Evolutionary conservation across 1,140 invertebrate genomes (phyloP), one percentile per base, ranked within the genome.

Genomic region (Drosophila paulistorum): DNA sequence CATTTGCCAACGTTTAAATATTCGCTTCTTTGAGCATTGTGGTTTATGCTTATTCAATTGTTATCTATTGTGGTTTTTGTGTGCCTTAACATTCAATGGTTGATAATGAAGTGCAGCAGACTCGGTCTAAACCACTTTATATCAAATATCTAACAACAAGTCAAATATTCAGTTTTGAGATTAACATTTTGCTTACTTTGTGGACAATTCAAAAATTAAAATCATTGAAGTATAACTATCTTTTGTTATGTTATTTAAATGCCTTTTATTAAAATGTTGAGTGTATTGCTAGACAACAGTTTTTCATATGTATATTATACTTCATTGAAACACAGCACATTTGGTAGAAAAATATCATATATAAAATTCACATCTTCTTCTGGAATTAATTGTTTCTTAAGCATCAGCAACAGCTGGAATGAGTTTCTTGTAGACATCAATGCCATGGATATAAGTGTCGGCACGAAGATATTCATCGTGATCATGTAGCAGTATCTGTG

Each of bases 381-480:
- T 30, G 30, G 30, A 30, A 30, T 30, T 30, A 6, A 30, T 20
- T 3, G 7, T 48, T 48, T 3, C 3, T 81, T 79, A 90, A 61
- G 77, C 80, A 90, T 95, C 95, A 48, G 94, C 94, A 0, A 95
- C 77, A 67, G 93, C 92, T 2, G 93, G 91, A 45, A 96, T 94
- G 1, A 96, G 91, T 45, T 93, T 91, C 62, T 93, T 93, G 85
- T 96, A 97, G 55, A 96, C 94, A 3, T 95, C 92, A 51, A 97
- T 96, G 13, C 96, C 97, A 42, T 93, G 86, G 3, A 97, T 81
- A 91, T 96, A 97, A 0, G 94, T 93, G 13, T 93, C 93, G 39
- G 95, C 94, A 65, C 94, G 94, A 1, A 98, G 91, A 80, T 93
- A 96, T 84, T 98, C 97, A 90, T 98, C 95, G 90, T 97, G 95